Base-by-base conservation (phyloP, 2,888 invertebrate genomes). In the Polydrusus cervinus region DNA sequence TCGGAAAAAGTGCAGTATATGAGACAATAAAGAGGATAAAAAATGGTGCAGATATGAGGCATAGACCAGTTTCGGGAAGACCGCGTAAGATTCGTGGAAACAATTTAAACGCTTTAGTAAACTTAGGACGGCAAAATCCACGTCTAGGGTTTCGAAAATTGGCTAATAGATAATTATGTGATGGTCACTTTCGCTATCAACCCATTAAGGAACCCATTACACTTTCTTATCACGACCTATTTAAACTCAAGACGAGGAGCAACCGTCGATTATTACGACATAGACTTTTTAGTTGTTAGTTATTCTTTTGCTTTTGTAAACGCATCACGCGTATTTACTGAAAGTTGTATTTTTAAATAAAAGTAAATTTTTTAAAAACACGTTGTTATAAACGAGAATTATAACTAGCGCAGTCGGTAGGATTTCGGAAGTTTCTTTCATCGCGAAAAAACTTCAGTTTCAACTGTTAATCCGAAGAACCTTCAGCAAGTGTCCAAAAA, bases 371-470 rank as follows among this genome's bases (percentile, higher is more conserved):
- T 43, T 43, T 43, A 43, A 43, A 43, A 43, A 43, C 6, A 13
- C 11, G 13, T 43, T 43, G 6, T n/a, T 10, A 13, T 13, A 43
- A 43, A 43, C 43, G 43, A 6, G 43, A 43, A 43, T 9, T 10
- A 10, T 43, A 43, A 43, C 10, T 43, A n/a, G 43, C 51, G 20
- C 18, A 51, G 51, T 51, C 51, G 51, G 0, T 0, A 6, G 6
- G 51, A 51, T 43, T 13, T n/a, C 43, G n/a, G 10, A 43, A n/a
- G 43, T 9, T 3, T n/a, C 13, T n/a, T 25, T 51, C 51, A 51
- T 51, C 20, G 51, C 11, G 51, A 43, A 51, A 51, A 13, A 20
- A 9, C 20, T 25, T 51, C 51, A 25, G 51, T 51, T 20, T 51
- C 9, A 20, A 43, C 43, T 43, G 43, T 43, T 43, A 11, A n/a